phyloP scores from a whole-genome alignment of 2,113 vertebrate genomes.

The Formicarius rufipectus region DNA sequence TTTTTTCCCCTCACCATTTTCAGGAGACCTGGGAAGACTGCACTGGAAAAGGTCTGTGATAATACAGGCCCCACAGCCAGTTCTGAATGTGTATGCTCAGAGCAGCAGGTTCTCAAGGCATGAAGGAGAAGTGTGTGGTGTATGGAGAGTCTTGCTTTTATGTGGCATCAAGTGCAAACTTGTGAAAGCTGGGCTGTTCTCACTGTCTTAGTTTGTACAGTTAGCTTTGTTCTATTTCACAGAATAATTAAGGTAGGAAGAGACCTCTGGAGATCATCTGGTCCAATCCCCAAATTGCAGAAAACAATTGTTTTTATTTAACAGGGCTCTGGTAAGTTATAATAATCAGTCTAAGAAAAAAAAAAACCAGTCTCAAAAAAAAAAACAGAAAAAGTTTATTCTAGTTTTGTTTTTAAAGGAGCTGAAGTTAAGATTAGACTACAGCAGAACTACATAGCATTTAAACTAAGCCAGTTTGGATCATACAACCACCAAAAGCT shows the following conservation, averaged over 20 bases:
- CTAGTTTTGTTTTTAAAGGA: neutral
- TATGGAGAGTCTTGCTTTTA: neutral
- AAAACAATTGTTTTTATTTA: neutral
- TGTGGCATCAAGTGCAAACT: neutral
- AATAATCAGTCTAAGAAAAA: neutral
- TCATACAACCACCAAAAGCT: neutral
- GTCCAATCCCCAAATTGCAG: neutral
- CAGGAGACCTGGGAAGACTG: neutral
- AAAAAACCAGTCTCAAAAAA: neutral
- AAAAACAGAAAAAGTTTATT: neutral
- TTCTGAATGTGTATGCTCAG: neutral
- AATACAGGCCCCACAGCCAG: too few species aligned
- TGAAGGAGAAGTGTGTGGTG: neutral
- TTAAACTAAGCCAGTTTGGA: neutral
- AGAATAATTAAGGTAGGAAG: neutral
- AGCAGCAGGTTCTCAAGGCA: neutral
- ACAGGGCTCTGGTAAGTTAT: neutral
- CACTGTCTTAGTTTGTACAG: neutral
- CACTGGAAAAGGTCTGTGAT: neutral
- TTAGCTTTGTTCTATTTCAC: neutral
- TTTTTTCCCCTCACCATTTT: neutral
- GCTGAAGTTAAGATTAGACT: neutral
- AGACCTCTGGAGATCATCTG: neutral
- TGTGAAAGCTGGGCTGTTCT: neutral
- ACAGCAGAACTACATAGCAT: neutral